Conservation (phyloP, 2,888 invertebrate species). For the Idaea aversata region DNA sequence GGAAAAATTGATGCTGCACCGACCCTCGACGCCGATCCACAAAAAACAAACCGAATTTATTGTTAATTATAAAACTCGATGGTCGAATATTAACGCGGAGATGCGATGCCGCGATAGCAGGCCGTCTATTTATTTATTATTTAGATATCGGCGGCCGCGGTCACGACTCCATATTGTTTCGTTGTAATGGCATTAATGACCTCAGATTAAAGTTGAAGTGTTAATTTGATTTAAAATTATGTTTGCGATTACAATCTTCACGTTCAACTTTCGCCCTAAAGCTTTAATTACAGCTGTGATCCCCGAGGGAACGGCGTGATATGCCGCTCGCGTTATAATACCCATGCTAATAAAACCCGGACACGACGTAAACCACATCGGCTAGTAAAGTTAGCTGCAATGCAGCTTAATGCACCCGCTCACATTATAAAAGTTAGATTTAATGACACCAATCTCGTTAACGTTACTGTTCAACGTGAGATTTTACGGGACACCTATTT, state of each 20-base stretch:
- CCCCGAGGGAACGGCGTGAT: conserved; percentile 62
- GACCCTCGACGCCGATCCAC: conserved; percentile 52
- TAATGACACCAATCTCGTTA: conserved; percentile 50
- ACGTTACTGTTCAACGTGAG: conserved; percentile 40
- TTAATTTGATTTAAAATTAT: conserved; percentile 81
- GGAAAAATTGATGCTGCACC: conserved; percentile 67
- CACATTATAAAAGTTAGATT: conserved; percentile 58
- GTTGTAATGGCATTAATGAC: conserved; percentile 77
- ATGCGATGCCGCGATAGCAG: conserved; percentile 69
- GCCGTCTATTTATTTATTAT: conserved; percentile 79
- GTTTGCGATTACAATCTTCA: conserved; percentile 72
- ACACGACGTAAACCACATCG: conserved; percentile 39
- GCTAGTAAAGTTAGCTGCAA: conserved; percentile 47
- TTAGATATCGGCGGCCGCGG: conserved; percentile 75
- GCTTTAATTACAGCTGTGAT: conserved; percentile 71
- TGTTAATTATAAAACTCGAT: conserved; percentile 79
- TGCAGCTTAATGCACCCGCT: conserved; percentile 52
- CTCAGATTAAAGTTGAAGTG: conserved; percentile 79
- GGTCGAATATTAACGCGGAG: conserved; percentile 74
- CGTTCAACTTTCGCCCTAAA: conserved; percentile 72
- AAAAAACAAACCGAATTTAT: conserved; percentile 79
- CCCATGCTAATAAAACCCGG: conserved; percentile 46
- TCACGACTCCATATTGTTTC: conserved; percentile 79
- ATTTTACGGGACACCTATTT: conserved; percentile 43
- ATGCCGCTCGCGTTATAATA: conserved; percentile 46